Evolutionary conservation across 2,113 vertebrate species (phyloP), one percentile per base, ranked within the genome.

Genomic region (Etia nguti): DNA sequence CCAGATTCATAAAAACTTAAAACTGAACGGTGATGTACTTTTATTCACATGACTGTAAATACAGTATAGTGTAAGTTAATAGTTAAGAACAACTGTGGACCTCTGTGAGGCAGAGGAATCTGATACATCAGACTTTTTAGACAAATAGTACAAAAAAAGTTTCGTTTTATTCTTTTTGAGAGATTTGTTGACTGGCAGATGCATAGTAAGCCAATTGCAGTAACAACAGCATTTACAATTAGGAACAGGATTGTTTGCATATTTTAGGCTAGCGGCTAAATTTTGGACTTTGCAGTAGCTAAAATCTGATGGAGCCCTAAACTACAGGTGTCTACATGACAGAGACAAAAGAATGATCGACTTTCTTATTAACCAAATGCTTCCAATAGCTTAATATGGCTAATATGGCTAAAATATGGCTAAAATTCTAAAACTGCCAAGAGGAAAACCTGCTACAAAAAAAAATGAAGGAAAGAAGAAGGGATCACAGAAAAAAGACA

Each of bases 21-120:
- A 46, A 46, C 43, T 46, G 43, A 46, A 13, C 15, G 12, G 13
- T 46, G 43, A 46, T 46, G 5, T 46, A 6, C 12, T 46, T 46
- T 46, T 15, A 46, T 73, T 73, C 5, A 18, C 22, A 29, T 4
- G 68, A 73, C 5, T 73, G 13, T 3, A 73, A 26, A 73, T 26
- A 73, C 15, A 26, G 9, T 73, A 73, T 73, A 43, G 41, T 22
- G 6, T n/a, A 41, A 68, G 1, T 70, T 43, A 70, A 22, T 43
- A 73, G 65, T 73, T 46, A 46, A 43, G 13, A 73, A 6, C 22
- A 73, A 6, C 38, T 16, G 22, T 46, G 38, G 22, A 3, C 13
- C 26, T 0, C 24, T 29, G 15, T 26, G 41, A 46, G 1, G 43
- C 24, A 75, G 22, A 48, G 0, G 41, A 20, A 75, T 48, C 41